Base-by-base conservation (phyloP, 1,140 invertebrate genomes). In the Xylocopa sonorina region DNA sequence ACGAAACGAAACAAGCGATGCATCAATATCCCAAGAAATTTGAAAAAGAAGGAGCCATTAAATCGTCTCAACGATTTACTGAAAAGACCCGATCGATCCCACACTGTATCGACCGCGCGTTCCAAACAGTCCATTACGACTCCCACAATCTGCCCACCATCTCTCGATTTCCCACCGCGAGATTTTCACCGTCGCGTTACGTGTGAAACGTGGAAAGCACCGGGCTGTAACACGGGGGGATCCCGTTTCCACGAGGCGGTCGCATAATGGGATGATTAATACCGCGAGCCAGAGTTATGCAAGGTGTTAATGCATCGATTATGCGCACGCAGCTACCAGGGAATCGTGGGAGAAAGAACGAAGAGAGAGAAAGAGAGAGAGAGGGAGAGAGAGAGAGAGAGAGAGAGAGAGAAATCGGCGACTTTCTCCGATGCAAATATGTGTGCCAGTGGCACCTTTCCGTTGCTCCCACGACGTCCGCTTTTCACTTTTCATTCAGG, bases 371-470 rank as follows among this genome's bases (percentile, higher is more conserved):
- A 66, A 29, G 29, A 51, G 14, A 38, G 46, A 57, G 41, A 63
- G 57, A 53, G 32, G n/a, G 58, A 64, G 69, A 34, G 38, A 41
- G 18, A 24, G 34, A 57, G 84, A 71, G 75, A 21, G 71, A 29
- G 29, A 51, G 14, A 38, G 46, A 57, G 41, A 63, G 57, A 53
- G 32, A 38, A 38, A 9, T 9, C 3, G 9, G 27, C 64, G 81
- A 90, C 90, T 91, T 91, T 91, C 90, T 90, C 90, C 85, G 67
- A 83, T 88, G 86, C 87, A 88, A 88, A 89, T 90, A 91, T 90
- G 88, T 90, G 82, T 91, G 90, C 88, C 88, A 88, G 51, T 86
- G 76, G 67, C 77, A 60, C 41, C 41, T 84, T 68, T 71, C 60
- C 78, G 55, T 27, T 58, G 60, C 58, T 75, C 79, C 84, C 67